These are phyloP conservation scores for Hydrozoanthus gracilis DNA, from an alignment of 92 coral and sea anemone species.

Conservation along the genomic window DNA sequence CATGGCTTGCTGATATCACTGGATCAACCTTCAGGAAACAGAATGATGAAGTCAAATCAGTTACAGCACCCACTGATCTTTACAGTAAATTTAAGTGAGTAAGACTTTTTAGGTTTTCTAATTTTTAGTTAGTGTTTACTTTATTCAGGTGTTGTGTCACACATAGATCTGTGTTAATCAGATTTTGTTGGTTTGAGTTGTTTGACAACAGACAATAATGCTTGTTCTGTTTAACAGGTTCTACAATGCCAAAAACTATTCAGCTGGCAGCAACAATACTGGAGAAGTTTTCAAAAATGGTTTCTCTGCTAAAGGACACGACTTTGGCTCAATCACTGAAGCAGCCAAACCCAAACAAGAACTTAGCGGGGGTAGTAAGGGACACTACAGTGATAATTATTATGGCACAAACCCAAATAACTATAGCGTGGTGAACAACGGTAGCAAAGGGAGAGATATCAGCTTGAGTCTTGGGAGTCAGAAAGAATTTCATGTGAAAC, in stretches of 20 bases:
- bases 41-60: slow-evolving; percentile 40
- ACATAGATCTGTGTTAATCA: no score
- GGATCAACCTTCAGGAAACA: slow-evolving; percentile 72
- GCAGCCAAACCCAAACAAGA: neutral
- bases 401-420: neutral
- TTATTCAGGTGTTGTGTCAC: neutral
- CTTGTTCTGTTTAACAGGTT: slow-evolving; percentile 52
- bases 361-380: neutral
- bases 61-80: slow-evolving; percentile 44
- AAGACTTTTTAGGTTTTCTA: neutral
- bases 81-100: slow-evolving; percentile 73
- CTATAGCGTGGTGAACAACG: neutral
- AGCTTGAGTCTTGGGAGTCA: slow-evolving; percentile 30
- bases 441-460: neutral
- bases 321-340: slow-evolving; percentile 2
- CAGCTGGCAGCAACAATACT: slow-evolving; percentile 61
- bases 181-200: neutral
- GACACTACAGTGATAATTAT: neutral
- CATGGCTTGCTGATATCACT: slow-evolving; percentile 90
- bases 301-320: neutral
- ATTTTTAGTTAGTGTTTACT: neutral
- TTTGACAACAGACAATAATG: neutral
- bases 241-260: slow-evolving; percentile 88
- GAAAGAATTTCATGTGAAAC: slow-evolving; percentile 26
- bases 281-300: slow-evolving; percentile 60